Conservation (phyloP, 2,797 vertebrate genomes). For the Poeciliopsis presidionis region DNA sequence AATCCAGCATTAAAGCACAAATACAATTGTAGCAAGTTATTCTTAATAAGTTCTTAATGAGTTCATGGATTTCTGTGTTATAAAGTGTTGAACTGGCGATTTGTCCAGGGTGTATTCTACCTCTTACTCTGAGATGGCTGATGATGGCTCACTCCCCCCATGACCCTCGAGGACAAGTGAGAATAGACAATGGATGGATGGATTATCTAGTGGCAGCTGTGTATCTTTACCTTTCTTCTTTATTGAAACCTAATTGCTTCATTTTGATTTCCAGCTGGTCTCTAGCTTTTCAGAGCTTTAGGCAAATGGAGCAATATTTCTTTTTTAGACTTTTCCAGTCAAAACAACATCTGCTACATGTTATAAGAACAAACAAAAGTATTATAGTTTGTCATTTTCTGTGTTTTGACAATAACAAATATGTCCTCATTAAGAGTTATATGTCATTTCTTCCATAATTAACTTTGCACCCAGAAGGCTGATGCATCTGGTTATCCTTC, state of each 20-base stretch:
- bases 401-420: background rate
- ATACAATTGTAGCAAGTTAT: background rate
- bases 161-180: background rate
- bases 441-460: background rate
- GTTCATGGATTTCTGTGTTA: background rate
- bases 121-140: background rate
- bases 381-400: background rate
- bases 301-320: background rate
- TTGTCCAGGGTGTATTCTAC: background rate
- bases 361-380: background rate
- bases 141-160: background rate
- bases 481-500: slow-evolving; percentile 5
- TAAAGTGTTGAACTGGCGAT: background rate
- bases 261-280: slow-evolving; percentile 3
- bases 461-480: background rate
- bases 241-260: background rate
- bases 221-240: background rate
- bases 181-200: background rate
- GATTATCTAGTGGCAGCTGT: background rate
- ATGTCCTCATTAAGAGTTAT: background rate
- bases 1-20: background rate
- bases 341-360: background rate
- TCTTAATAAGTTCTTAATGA: background rate
- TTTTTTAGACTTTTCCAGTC: background rate
- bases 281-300: background rate